Evolutionary conservation across 2,888 invertebrate species (phyloP), one percentile per base, ranked within the genome.

Genomic region (Coenonympha arcania): DNA sequence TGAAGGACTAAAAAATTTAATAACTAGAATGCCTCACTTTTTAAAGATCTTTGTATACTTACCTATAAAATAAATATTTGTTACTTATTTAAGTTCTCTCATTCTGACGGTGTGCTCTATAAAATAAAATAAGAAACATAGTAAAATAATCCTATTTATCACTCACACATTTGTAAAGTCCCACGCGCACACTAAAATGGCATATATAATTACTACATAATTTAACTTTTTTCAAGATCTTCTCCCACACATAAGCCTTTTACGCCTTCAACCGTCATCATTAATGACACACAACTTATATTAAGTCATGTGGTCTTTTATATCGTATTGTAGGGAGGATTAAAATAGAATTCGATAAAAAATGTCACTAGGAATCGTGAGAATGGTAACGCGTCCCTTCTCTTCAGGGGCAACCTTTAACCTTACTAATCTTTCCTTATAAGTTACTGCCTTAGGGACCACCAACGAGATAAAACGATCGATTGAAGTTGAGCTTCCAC

Each of bases 261-360:
- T 34, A 22, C 40, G 26, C 20, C 15, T 47, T 43, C 30, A 34
- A 50, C 40, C 19, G 28, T 34, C 39, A 26, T 48, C 33, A 53
- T 46, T 49, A 49, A 26, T 39, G 37, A 28, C 30, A 33, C 36
- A 48, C 22, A 46, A 31, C 36, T 42, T 22, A 43, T 42, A 46
- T 39, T 43, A 47, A 28, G 46, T 34, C 50, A 47, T 40, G 26
- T 54, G 43, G 26, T 40, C 43, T 54, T n/a, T 50, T 46, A 46
- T 46, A 42, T 28, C 49, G 24, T 9, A 11, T 22, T 19, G 22
- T 20, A 39, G 50, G 37, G 19, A 41, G 36, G 44, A 26, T 50
- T 31, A 40, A 45, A 50, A 54, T 50, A 50, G 44, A 45, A 34
- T 15, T 39, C 31, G 15, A 44, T 33, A 48, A 45, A 48, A 50